These are phyloP conservation scores for Gadus macrocephalus DNA, from an alignment of 2,113 vertebrate genomes.

Conservation along the genomic window DNA sequence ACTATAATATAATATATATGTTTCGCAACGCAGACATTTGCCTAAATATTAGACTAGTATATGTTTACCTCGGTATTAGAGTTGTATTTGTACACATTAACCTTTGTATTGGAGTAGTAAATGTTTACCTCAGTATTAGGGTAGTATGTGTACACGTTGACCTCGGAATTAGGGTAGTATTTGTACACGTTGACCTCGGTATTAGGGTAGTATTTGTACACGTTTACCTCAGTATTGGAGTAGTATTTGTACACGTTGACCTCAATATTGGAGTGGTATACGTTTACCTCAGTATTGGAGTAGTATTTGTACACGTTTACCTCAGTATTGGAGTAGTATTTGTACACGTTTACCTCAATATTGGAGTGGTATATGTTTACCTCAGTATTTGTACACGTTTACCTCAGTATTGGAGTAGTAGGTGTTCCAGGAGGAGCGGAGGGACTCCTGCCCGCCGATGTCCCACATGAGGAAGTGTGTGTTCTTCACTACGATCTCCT, in stretches of 20 bases:
- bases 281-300: neutral
- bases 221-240: neutral
- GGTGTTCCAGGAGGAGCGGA: conserved; percentile 98
- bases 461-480: conserved; percentile 99
- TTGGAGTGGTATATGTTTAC: neutral
- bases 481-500: conserved; percentile 98
- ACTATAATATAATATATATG: neutral
- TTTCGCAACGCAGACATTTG: neutral
- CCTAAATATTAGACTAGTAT: neutral
- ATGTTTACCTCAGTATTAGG: neutral
- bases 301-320: neutral
- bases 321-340: neutral
- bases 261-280: no score
- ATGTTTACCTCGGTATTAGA: no score
- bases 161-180: neutral
- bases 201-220: no score
- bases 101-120: conserved; percentile 94
- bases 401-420: conserved; percentile 99
- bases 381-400: neutral
- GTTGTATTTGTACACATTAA: conserved; percentile 35
- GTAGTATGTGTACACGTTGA: neutral
- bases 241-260: neutral
- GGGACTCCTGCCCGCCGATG: conserved; percentile 95
- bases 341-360: no score
- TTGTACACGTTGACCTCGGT: no score